Evolutionary conservation across 2,113 vertebrate genomes (phyloP).

Genomic region (Cyrtonyx montezumae): DNA sequence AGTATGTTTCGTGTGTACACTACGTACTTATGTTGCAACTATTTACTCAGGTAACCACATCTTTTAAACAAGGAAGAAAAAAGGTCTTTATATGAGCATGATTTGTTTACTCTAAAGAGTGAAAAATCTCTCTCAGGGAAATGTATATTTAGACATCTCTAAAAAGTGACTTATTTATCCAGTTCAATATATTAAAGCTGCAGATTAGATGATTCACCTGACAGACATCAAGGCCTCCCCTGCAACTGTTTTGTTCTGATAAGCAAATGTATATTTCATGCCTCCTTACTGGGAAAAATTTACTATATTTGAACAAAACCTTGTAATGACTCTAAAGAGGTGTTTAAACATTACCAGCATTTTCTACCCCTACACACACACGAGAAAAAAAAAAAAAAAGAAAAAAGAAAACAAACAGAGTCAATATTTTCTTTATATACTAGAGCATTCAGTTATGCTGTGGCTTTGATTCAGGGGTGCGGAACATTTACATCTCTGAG

Average conservation of each 20-base stretch:
- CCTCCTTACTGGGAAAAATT: constrained; percentile 19
- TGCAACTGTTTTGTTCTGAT: constrained; percentile 39
- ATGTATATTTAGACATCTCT: neutral
- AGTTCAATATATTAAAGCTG: neutral
- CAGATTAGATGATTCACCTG: constrained; percentile 47
- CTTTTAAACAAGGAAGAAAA: neutral
- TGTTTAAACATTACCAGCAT: constrained; percentile 19
- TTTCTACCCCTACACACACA: neutral
- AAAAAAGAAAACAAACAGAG: neutral
- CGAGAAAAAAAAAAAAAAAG: neutral
- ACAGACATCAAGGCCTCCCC: constrained; percentile 22
- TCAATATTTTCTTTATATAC: neutral
- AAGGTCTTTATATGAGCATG: neutral
- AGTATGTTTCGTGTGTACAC: neutral
- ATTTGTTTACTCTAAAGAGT: constrained; percentile 19
- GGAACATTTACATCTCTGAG: constrained; percentile 13
- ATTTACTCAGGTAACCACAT: neutral
- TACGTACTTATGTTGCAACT: neutral
- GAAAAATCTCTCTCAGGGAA: neutral
- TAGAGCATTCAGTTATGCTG: neutral
- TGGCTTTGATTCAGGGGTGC: neutral
- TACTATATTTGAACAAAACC: constrained; percentile 34
- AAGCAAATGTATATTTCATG: constrained; percentile 44
- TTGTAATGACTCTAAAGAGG: constrained; percentile 38
- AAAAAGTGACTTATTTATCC: constrained; percentile 36